A percentile compares a stretch with the other conserved stretches of the same genome.
Evolutionary conservation across 2,888 invertebrate species (phyloP).

Genomic region (Tyria jacobaeae): DNA sequence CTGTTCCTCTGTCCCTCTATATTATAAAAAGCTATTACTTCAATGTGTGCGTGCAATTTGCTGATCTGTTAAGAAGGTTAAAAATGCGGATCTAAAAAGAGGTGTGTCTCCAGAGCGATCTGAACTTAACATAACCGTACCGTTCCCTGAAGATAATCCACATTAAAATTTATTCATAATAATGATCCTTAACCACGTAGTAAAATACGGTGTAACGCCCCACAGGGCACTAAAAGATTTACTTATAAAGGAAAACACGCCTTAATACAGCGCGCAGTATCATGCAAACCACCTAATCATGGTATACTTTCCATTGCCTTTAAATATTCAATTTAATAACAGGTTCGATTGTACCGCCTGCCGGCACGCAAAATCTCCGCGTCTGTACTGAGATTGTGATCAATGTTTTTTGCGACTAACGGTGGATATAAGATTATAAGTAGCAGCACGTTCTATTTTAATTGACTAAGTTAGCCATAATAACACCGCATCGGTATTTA

Average conservation of each 20-base stretch:
- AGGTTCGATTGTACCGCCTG: slow-evolving; percentile 35
- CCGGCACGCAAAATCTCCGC: slow-evolving; percentile 29
- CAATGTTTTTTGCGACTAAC: slow-evolving; percentile 35
- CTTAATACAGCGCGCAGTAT: slow-evolving; percentile 34
- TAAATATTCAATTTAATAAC: slow-evolving; percentile 62
- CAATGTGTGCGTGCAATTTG: too few species aligned
- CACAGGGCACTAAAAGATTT: slow-evolving; percentile 15
- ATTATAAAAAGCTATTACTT: too few species aligned
- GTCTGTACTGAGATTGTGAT: slow-evolving; percentile 23
- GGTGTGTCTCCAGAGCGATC: neutral
- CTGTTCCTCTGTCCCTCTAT: too few species aligned
- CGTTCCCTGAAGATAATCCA: neutral
- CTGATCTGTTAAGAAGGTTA: too few species aligned
- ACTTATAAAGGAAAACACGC: slow-evolving; percentile 24
- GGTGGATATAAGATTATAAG: slow-evolving; percentile 37
- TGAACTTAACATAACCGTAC: neutral
- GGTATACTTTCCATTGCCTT: slow-evolving; percentile 56
- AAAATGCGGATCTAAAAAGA: neutral
- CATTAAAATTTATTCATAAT: neutral
- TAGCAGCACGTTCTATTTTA: slow-evolving; percentile 61
- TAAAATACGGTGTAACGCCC: neutral
- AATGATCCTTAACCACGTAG: neutral
- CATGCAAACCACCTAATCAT: slow-evolving; percentile 61
- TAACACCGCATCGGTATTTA: slow-evolving; percentile 69
- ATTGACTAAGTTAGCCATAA: slow-evolving; percentile 72